Base-by-base conservation (phyloP, 2,888 invertebrate genomes). In the Dermolepida albohirtum region DNA sequence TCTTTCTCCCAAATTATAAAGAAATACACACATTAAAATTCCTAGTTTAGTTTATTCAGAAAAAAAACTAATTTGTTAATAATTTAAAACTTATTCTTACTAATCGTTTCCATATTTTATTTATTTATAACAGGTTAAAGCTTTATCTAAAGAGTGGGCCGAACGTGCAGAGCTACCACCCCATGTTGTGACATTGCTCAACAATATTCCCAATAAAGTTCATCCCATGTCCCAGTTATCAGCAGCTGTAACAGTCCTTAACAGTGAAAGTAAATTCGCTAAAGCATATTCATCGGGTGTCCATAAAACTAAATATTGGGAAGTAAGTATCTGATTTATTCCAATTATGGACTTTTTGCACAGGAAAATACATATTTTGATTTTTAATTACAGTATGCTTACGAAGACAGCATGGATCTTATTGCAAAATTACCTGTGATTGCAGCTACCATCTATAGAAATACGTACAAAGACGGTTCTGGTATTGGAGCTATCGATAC, bases 181-280 rank as follows among this genome's bases (percentile, higher is more conserved):
- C 27, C 97, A 97, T 83, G 94, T 97, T n/a, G 95, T 95, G 63
- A 93, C 92, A 54, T 91, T 97, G 87, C 86, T 97, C 77, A 96
- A 96, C 86, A 94, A 94, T 84, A 91, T 97, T 85, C 97, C 97
- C 12, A 87, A 88, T 78, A 89, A 90, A 77, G 86, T 97, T 67
- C 97, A 97, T 81, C 97, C 97, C 1, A 97, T 97, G 97, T 91
- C 95, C 0, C 97, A 97, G 85, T 92, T 97, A 81, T 91, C 92
- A 27, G 93, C 96, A 1, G 97, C 97, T 27, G 90, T 96, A 74
- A 95, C 96, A 14, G 93, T 94, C 2, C 88, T 97, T 73, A 96
- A 96, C 86, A 93, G 92, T 79, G 97, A 97, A 85, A 95, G 95
- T 79, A 90, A 92, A 80, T 97, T 96, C 85, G 94, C 93, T 8